Evolutionary conservation across 1,140 invertebrate species (phyloP).

Genomic region (Pseudoatta argentina): DNA sequence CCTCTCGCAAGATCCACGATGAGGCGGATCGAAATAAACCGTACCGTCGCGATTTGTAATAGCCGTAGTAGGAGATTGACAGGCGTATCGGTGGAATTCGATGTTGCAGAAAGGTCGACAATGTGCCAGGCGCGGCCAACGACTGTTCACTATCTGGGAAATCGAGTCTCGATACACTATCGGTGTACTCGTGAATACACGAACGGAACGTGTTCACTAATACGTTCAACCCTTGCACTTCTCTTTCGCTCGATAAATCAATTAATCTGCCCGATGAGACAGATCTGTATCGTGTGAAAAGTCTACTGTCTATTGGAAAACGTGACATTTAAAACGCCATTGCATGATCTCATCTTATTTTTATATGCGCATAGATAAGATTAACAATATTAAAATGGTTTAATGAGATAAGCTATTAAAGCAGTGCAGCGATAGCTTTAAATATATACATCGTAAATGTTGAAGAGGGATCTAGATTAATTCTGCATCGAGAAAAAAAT

Average conservation of each 20-base stretch:
- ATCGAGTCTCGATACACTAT: slow-evolving; percentile 8
- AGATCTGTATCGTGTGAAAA: slow-evolving; percentile 31
- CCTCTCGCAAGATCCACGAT: not conserved
- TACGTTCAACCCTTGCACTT: not conserved
- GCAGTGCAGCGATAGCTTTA: not conserved
- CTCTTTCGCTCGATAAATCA: slow-evolving; percentile 50
- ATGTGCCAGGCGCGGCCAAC: slow-evolving; percentile 19
- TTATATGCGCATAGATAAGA: not conserved
- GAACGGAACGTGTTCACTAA: not conserved
- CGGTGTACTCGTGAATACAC: not conserved
- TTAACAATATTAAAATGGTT: not conserved
- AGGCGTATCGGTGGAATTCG: not conserved
- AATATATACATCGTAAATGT: not conserved
- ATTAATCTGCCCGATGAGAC: slow-evolving; percentile 53
- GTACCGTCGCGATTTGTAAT: slow-evolving; percentile 17
- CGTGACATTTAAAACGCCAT: slow-evolving; percentile 53
- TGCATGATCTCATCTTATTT: slow-evolving; percentile 17
- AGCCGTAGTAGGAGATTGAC: not conserved
- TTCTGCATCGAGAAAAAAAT: too few species aligned
- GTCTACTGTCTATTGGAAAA: slow-evolving; percentile 44
- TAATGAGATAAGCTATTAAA: slow-evolving; percentile 3
- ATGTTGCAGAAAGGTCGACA: slow-evolving; percentile 38
- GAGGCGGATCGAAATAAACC: slow-evolving; percentile 3
- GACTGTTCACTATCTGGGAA: slow-evolving; percentile 25
- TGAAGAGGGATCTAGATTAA: not conserved